Conservation (phyloP, 2,888 invertebrate species). For the Brenthis daphne region DNA sequence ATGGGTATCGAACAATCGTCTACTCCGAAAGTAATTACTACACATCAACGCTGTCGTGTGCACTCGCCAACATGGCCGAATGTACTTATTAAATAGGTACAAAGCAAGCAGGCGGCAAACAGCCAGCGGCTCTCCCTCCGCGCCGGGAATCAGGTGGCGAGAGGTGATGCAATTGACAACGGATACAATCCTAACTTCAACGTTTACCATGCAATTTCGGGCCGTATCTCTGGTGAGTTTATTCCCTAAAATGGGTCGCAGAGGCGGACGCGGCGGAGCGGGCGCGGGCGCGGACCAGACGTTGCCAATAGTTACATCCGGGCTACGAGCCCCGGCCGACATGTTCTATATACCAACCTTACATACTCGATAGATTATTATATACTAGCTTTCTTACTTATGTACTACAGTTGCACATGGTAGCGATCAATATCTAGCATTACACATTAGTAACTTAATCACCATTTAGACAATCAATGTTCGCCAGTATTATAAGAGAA, state of each 20-base stretch:
- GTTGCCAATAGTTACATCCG: constrained; percentile 60
- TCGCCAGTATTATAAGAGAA: background rate
- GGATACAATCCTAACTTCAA: constrained; percentile 45
- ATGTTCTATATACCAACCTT: constrained; percentile 42
- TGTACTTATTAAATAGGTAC: constrained; percentile 51
- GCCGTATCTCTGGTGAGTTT: constrained; percentile 41
- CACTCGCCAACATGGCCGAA: constrained; percentile 49
- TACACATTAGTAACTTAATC: constrained; percentile 41
- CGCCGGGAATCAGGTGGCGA: constrained; percentile 54
- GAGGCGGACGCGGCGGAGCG: constrained; percentile 31
- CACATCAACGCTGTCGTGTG: constrained; percentile 51
- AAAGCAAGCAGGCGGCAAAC: constrained; percentile 49
- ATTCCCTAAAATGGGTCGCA: constrained; percentile 42
- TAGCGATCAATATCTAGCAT: constrained; percentile 36
- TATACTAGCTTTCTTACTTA: constrained; percentile 36
- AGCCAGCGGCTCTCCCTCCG: constrained; percentile 45
- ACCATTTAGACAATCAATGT: background rate
- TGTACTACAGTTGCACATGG: constrained; percentile 21
- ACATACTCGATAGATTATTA: constrained; percentile 42
- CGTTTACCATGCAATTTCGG: constrained; percentile 40
- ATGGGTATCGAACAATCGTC: constrained; percentile 45
- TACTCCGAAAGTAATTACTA: constrained; percentile 53
- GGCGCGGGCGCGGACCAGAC: constrained; percentile 34
- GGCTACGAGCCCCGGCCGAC: constrained; percentile 46
- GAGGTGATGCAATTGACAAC: constrained; percentile 52